Base-by-base conservation (phyloP, 2,888 invertebrate species). In the Cantharis nigra region DNA sequence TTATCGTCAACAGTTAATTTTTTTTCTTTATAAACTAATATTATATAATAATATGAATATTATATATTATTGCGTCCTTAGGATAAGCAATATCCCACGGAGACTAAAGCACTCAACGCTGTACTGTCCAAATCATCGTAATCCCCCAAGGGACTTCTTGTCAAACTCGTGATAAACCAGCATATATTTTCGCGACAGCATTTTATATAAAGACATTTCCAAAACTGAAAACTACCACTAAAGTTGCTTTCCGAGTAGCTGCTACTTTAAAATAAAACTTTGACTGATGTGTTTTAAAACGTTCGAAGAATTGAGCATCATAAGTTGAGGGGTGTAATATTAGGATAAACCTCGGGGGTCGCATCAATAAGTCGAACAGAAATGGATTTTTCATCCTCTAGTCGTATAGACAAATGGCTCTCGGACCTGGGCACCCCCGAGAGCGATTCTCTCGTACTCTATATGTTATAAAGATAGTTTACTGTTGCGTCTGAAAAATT, bases 331-430 rank as follows among this genome's bases (percentile, higher is more conserved):
- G 82, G 82, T 80, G 84, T 85, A 86, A 87, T 87, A 87, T 87
- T 87, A 87, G 86, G 79, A 76, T 76, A 79, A 76, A 80, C 84
- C 87, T 83, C 88, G 74, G 80, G 89, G 88, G 88, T 86, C 85
- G 86, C 88, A 89, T 89, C 89, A 89, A 88, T 89, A 89, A 89
- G 89, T 88, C 88, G 85, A 83, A 85, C 86, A 89, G 88, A 89
- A 89, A 89, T 89, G 89, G 89, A 89, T 89, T 89, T 89, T 89
- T 89, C 89, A 89, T 89, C 88, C 87, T 85, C 83, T 81, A 77
- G 82, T 82, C 83, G 82, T 82, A 81, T 80, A 87, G 87, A 88
- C 87, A 87, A 88, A 88, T 88, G 87, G 87, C 86, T 85, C 84
- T 86, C 84, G 86, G 87, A 85, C 86, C 83, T 83, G 81, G 83